Percentiles rank a stretch among this genome's conserved stretches.
phyloP scores from a whole-genome alignment of 2,888 invertebrate genomes.

The Willowsia nigromaculata region DNA sequence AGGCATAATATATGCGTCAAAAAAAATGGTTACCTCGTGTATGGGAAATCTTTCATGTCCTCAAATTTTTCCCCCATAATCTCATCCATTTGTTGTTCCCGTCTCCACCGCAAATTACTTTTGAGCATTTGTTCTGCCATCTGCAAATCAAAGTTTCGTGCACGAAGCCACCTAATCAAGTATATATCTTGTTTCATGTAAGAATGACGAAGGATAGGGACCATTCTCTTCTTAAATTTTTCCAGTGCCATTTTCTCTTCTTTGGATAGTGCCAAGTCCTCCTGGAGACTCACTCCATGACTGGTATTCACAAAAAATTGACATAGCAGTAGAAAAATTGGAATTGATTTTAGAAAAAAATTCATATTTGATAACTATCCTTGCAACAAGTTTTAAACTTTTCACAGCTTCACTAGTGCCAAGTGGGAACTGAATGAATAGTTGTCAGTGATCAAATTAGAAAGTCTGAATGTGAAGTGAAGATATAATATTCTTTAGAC shows the following conservation, averaged over 20 bases:
- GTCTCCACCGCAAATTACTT: constrained; percentile 48
- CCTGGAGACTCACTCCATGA: not conserved
- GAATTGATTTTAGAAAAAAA: too few relatives aligned
- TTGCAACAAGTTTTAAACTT: too few relatives aligned
- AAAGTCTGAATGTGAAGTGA: too few relatives aligned
- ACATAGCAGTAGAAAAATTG: too few relatives aligned
- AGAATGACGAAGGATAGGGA: not conserved
- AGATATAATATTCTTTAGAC: too few relatives aligned
- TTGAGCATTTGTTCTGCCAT: constrained; percentile 47
- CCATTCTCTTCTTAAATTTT: not conserved
- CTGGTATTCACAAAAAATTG: not conserved
- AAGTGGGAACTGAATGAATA: too few relatives aligned
- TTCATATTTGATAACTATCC: too few relatives aligned
- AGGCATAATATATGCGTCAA: too few relatives aligned
- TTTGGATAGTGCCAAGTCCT: not conserved
- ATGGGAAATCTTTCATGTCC: constrained; percentile 22
- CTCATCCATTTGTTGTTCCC: constrained; percentile 27
- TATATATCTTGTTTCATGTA: constrained; percentile 61
- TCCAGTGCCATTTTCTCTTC: not conserved
- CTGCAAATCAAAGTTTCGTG: constrained; percentile 37
- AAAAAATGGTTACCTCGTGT: not conserved
- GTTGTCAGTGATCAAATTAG: too few relatives aligned
- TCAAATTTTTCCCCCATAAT: constrained; percentile 18
- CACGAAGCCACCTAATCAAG: constrained; percentile 43
- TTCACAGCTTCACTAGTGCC: too few relatives aligned